Evolutionary conservation across 2,888 invertebrate genomes (phyloP).

Genomic region (Pristionchus arcanus): DNA sequence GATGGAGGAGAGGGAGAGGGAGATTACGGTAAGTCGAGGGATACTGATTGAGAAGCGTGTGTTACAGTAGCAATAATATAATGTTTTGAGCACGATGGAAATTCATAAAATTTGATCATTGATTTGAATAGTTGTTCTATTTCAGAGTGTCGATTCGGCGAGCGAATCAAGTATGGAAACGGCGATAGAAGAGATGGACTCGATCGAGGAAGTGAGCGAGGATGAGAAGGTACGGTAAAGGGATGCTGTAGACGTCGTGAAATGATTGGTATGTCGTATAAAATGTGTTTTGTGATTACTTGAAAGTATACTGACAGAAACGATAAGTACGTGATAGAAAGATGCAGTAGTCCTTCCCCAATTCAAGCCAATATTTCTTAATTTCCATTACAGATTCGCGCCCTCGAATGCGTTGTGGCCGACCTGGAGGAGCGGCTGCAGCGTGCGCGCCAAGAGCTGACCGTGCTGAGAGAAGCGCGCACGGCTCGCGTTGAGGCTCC

Average conservation of each 20-base stretch:
- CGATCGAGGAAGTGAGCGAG: not conserved
- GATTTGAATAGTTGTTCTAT: not conserved
- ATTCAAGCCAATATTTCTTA: too few species aligned
- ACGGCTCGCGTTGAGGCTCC: not conserved
- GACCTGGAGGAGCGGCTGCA: not conserved
- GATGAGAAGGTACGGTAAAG: slow-evolving; percentile 34
- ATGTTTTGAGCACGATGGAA: too few species aligned
- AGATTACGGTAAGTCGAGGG: not conserved
- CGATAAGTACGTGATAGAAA: too few species aligned
- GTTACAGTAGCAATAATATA: too few species aligned
- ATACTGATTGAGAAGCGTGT: slow-evolving; percentile 12
- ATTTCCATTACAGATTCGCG: not conserved
- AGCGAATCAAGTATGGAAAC: not conserved
- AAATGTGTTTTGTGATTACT: too few species aligned
- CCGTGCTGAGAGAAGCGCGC: not conserved
- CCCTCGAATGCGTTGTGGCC: not conserved
- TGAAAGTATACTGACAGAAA: too few species aligned
- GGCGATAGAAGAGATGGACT: slow-evolving; percentile 11
- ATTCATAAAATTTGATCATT: too few species aligned
- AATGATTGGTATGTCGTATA: not conserved
- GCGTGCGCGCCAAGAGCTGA: slow-evolving; percentile 4
- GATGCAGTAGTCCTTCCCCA: too few species aligned
- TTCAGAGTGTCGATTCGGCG: not conserved
- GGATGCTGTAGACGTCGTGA: not conserved
- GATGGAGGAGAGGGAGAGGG: slow-evolving; percentile 29